Evolutionary conservation across 2,797 vertebrate species (phyloP), one percentile per base, ranked within the genome.

Genomic region (Natrix natrix): DNA sequence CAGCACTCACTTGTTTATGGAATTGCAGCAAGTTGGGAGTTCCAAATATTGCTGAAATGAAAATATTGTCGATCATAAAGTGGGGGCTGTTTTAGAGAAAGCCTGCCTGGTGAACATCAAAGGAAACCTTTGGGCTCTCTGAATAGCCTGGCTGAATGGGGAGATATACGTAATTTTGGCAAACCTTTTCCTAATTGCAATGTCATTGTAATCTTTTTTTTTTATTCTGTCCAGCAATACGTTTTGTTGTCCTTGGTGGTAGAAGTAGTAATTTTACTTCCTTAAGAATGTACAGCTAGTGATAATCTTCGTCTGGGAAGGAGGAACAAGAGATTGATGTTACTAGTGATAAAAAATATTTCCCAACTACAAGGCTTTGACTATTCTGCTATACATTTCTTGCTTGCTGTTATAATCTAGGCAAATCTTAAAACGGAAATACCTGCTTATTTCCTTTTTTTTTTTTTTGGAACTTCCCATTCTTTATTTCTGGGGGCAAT

Each of bases 241-340:
- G 52, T 54, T 20, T 86, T 54, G n/a, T 20, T 32, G 8, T 32
- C 56, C 22, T 60, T n/a, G 20, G 43, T 32, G 28, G 89, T 54
- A 60, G 43, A 24, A 43, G 54, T 28, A 60, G 56, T 28, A 52
- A n/a, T 66, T 56, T 60, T 37, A 37, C 6, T 93, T 88, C 56
- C 48, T 16, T 12, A 28, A 24, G 16, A 83, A 14, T 92, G 54
- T 13, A 52, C 57, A 86, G 28, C 88, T 92, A 56, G 43, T 66
- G 32, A 66, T 89, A 89, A 88, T 59, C 14, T 89, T 26, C 92
- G 28, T n/a, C 57, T 56, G 87, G n/a, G 90, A 93, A 57, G 59
- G 61, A 87, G 63, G 83, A 86, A 89, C 14, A 28, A 52, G 17
- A 52, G 69, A 92, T 89, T 26, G 74, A 59, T 55, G 43, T 32